A percentile compares a stretch with the other conserved stretches of the same genome.
Conservation (phyloP, 2,888 invertebrate genomes). For the Pristionchus exspectatus region DNA sequence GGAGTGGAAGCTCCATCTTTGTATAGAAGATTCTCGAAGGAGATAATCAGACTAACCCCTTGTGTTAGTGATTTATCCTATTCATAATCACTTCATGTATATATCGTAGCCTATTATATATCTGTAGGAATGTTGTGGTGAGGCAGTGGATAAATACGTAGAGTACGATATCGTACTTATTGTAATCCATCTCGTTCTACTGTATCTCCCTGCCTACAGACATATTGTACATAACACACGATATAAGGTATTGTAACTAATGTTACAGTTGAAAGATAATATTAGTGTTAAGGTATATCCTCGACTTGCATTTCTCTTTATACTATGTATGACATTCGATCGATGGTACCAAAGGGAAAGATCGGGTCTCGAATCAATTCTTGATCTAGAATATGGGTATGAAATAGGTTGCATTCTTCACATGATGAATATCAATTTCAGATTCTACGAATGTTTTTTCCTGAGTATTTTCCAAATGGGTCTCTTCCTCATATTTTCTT, state of each 20-base stretch:
- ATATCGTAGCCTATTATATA: background rate
- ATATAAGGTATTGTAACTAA: slow-evolving; percentile 10
- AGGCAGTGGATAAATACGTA: slow-evolving; percentile 48
- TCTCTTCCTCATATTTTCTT: background rate
- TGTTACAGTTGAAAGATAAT: background rate
- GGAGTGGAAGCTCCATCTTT: slow-evolving; percentile 24
- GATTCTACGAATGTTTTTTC: slow-evolving; percentile 51
- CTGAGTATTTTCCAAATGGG: slow-evolving; percentile 20
- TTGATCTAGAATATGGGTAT: slow-evolving; percentile 53
- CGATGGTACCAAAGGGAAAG: slow-evolving; percentile 42
- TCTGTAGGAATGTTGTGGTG: slow-evolving; percentile 43
- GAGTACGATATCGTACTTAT: slow-evolving; percentile 47
- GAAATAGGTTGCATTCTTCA: background rate
- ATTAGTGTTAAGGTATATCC: background rate
- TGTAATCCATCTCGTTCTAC: slow-evolving; percentile 49
- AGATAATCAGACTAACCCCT: slow-evolving; percentile 43
- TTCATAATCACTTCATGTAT: background rate
- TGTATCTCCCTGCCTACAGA: slow-evolving; percentile 49
- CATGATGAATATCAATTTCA: background rate
- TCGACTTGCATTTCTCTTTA: slow-evolving; percentile 41
- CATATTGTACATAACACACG: slow-evolving; percentile 47
- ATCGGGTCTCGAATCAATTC: slow-evolving; percentile 35
- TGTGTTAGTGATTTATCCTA: slow-evolving; percentile 1
- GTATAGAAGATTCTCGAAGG: slow-evolving; percentile 49
- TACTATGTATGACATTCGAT: slow-evolving; percentile 46